These are phyloP conservation scores for Caenorhabditis sp. DNA, from an alignment of 2,888 invertebrate genomes.

Conservation along the genomic window DNA sequence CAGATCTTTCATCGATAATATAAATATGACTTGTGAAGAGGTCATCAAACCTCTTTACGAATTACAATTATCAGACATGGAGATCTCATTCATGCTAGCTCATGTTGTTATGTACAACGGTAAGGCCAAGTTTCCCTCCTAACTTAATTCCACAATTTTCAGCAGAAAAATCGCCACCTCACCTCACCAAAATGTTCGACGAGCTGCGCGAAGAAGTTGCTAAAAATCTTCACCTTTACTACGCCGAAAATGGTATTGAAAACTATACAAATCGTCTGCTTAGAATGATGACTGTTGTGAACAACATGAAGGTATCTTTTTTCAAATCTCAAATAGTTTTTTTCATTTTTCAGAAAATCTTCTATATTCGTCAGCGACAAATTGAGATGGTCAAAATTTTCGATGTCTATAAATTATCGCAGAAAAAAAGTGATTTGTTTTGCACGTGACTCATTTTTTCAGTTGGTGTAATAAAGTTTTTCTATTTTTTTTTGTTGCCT, in stretches of 20 bases:
- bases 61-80: slow-evolving; percentile 25
- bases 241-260: neutral
- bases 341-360: slow-evolving; percentile 19
- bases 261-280: slow-evolving; percentile 21
- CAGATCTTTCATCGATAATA: slow-evolving; percentile 14
- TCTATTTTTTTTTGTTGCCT: no score
- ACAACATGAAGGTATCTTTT: slow-evolving; percentile 15
- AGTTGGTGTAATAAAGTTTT: no score
- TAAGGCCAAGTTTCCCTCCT: neutral
- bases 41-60: slow-evolving; percentile 20
- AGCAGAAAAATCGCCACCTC: slow-evolving; percentile 12
- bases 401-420: slow-evolving; percentile 27
- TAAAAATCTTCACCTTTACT: slow-evolving; percentile 1
- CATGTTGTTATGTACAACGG: slow-evolving; percentile 26
- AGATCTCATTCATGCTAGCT: slow-evolving; percentile 17
- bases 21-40: slow-evolving; percentile 15
- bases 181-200: slow-evolving; percentile 16
- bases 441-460: neutral
- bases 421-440: slow-evolving; percentile 6
- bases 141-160: slow-evolving; percentile 1
- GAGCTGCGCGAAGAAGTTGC: slow-evolving; percentile 22
- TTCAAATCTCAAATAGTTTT: neutral
- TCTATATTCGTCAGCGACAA: slow-evolving; percentile 19
- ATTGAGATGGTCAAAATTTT: slow-evolving; percentile 23
- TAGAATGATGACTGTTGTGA: slow-evolving; percentile 15